These are phyloP conservation scores for Caenorhabditis imperialis DNA, from an alignment of 2,888 invertebrate genomes.

Conservation along the genomic window DNA sequence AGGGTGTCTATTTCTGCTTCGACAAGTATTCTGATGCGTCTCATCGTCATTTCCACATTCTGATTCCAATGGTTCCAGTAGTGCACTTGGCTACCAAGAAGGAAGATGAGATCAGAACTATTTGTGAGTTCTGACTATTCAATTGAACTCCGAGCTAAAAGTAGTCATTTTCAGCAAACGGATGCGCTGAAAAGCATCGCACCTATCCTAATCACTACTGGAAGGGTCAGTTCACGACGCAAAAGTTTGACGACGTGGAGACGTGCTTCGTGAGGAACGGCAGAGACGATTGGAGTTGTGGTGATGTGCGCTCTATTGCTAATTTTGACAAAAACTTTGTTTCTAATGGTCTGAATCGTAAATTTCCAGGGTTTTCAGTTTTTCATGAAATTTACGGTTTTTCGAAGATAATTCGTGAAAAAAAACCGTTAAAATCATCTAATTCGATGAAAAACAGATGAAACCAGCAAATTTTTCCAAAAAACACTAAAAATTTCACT, in stretches of 20 bases:
- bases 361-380: too few relatives aligned
- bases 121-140: slow-evolving; percentile 11
- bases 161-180: slow-evolving; percentile 18
- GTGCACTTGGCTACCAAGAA: slow-evolving; percentile 11
- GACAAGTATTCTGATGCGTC: slow-evolving; percentile 34
- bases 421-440: too few relatives aligned
- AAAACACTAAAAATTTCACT: too few relatives aligned
- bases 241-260: slow-evolving; percentile 29
- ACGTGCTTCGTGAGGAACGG: slow-evolving; percentile 36
- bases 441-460: too few relatives aligned
- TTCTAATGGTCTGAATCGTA: too few relatives aligned
- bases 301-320: too few relatives aligned
- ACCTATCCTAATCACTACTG: slow-evolving; percentile 27
- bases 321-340: too few relatives aligned
- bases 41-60: slow-evolving; percentile 29
- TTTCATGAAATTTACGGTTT: too few relatives aligned
- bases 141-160: too few relatives aligned
- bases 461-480: too few relatives aligned
- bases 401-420: too few relatives aligned
- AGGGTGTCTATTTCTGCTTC: slow-evolving; percentile 43
- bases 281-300: slow-evolving; percentile 18
- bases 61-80: slow-evolving; percentile 28
- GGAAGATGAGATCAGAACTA: not conserved
- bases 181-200: slow-evolving; percentile 16
- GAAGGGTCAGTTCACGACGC: not conserved